Evolutionary conservation across 2,888 invertebrate genomes (phyloP), one percentile per base, ranked within the genome.

Genomic region (Pheosia gnoma): DNA sequence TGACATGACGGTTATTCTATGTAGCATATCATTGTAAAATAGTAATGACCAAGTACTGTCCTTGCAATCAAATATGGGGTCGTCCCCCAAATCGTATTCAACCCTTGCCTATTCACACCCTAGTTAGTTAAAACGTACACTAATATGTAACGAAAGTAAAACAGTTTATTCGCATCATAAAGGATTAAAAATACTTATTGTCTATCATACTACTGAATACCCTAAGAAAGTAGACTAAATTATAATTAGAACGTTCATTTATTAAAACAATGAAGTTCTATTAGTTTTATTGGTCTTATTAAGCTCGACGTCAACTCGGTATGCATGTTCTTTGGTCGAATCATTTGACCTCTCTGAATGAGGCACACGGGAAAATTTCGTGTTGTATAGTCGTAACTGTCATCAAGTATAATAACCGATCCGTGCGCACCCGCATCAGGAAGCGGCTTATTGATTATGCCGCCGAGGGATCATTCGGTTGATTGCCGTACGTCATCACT

Each of bases 391-490:
- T 86, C 83, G 85, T 87, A 84, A 84, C 88, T 88, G 91, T 91
- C 91, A 87, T 89, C 90, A 87, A 82, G 81, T 84, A 76, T 86
- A 85, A 86, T 89, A 87, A 88, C 83, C 80, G 84, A 86, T 85
- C 79, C 81, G 81, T 86, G 83, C 79, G 73, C 79, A 81, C 93
- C 93, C 93, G 93, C 90, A 93, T 90, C 79, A 90, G 92, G 93
- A 93, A 91, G 91, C 85, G 74, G 81, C 83, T 88, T 86, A 89
- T 91, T 91, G 89, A 87, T 89, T 84, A 86, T 85, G 80, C 80
- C 82, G 82, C 79, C 80, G 82, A 82, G 86, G 88, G 87, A 83
- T 82, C 80, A 76, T 77, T 77, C 79, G 72, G 77, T 75, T 75
- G 83, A 86, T 82, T 84, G 78, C 73, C 61, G 69, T 74, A 77